A percentile compares a stretch with the other conserved stretches of the same genome.
phyloP scores from a whole-genome alignment of 2,888 invertebrate species.

The Dione vanillae region DNA sequence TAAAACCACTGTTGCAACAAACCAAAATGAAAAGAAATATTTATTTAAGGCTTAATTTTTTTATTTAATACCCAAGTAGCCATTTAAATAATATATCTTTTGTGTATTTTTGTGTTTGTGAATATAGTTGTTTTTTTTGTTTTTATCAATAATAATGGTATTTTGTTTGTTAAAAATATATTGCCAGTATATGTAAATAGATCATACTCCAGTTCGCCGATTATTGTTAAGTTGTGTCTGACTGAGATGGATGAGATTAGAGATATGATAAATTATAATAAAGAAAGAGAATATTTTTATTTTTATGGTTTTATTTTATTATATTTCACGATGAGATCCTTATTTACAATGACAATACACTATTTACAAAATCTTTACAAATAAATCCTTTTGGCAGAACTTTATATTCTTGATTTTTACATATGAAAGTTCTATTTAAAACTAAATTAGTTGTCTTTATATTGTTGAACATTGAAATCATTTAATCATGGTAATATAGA shows the following conservation, averaged over 20 bases:
- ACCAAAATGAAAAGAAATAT: conserved; percentile 25
- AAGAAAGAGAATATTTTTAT: conserved; percentile 80
- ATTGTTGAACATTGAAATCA: no score
- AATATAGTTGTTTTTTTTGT: background rate
- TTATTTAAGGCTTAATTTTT: conserved; percentile 12
- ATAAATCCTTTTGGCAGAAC: background rate
- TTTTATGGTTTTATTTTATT: conserved; percentile 43
- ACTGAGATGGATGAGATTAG: conserved; percentile 76
- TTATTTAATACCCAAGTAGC: background rate
- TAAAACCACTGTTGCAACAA: conserved; percentile 3
- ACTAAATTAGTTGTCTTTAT: no score
- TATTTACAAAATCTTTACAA: conserved; percentile 29
- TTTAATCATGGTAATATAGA: no score
- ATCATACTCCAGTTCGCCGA: conserved; percentile 70
- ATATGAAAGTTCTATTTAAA: no score
- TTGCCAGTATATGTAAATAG: conserved; percentile 57
- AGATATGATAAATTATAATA: conserved; percentile 79
- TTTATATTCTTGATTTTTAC: background rate
- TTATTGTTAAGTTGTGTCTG: conserved; percentile 60
- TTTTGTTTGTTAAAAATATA: conserved; percentile 60
- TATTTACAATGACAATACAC: conserved; percentile 12
- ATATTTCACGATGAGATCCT: background rate
- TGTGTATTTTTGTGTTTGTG: conserved; percentile 8
- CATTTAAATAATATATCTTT: conserved; percentile 25
- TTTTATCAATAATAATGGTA: background rate